A percentile compares a stretch with the other conserved stretches of the same genome.
Evolutionary conservation across 1,140 invertebrate species (phyloP).

Genomic region (Neotoxoptera formosana): DNA sequence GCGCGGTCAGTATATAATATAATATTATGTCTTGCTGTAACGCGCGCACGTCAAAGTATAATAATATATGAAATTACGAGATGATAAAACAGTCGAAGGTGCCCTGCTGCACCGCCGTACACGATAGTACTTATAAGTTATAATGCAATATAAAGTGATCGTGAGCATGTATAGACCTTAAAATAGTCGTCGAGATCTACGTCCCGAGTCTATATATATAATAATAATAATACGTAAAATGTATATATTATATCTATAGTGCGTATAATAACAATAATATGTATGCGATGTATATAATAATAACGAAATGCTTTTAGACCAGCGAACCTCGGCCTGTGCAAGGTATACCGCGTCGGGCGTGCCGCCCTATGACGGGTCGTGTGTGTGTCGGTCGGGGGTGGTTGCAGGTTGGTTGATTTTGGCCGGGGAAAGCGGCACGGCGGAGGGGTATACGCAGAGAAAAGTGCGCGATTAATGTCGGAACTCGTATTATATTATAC

Average conservation of each 20-base stretch:
- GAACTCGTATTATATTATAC: neutral
- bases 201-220: neutral
- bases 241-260: too few relatives aligned
- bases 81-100: neutral
- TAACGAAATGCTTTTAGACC: neutral
- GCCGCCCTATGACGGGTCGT: neutral
- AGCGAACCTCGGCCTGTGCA: neutral
- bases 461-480: neutral
- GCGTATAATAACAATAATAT: neutral
- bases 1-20: neutral
- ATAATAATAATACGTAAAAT: neutral
- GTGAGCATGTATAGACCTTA: neutral
- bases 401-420: neutral
- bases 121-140: neutral
- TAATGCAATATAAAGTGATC: neutral
- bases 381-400: neutral
- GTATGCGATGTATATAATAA: neutral
- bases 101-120: too few relatives aligned
- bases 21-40: neutral
- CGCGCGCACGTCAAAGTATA: slow-evolving; percentile 2
- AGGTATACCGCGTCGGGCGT: neutral
- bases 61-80: neutral
- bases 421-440: neutral
- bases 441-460: neutral
- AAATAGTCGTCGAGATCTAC: neutral